Evolutionary conservation across 2,797 vertebrate species (phyloP), one percentile per base, ranked within the genome.

Genomic region (Prionace glauca): DNA sequence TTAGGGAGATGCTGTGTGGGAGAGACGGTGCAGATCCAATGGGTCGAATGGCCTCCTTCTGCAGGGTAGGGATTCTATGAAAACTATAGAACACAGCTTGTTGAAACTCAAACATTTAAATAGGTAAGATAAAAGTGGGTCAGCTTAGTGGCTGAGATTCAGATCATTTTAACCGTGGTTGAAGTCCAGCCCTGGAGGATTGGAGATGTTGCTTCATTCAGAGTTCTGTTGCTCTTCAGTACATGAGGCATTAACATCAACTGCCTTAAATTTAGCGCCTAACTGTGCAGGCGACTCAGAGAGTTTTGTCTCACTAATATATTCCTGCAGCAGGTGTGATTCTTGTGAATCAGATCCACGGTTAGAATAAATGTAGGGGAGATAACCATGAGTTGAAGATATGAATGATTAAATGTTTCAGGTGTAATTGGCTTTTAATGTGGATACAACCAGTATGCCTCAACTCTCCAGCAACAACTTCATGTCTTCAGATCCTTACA

Each of bases 331-430:
- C 62, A 56, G 16, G 26, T 56, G 69, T 12, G 32, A n/a, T 74
- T 94, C 45, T 74, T 74, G 93, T 94, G 93, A 77, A 74, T 94
- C 60, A 50, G 93, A 77, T 56, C 18, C 14, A 32, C 20, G 67
- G 90, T 36, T 67, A 65, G 71, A 45, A 24, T 50, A 24, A 94
- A 50, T 32, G 0, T 32, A 74, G 71, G 45, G 45, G 45, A 50
- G 69, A 77, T 74, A 74, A 56, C 26, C 56, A 95, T 26, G 12
- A 94, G 7, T 29, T 18, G 12, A 95, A 77, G 41, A 95, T 74
- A 74, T 56, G 71, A 36, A 95, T 77, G 50, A 95, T 50, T 95
- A 56, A 95, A 95, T 11, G 41, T 95, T 77, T 95, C 8, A 29
- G 93, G 9, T 77, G 32, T 77, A 56, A 95, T 74, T 32, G 93